Base-by-base conservation (phyloP, 2,797 vertebrate species). In the Rhinophrynus dorsalis region DNA sequence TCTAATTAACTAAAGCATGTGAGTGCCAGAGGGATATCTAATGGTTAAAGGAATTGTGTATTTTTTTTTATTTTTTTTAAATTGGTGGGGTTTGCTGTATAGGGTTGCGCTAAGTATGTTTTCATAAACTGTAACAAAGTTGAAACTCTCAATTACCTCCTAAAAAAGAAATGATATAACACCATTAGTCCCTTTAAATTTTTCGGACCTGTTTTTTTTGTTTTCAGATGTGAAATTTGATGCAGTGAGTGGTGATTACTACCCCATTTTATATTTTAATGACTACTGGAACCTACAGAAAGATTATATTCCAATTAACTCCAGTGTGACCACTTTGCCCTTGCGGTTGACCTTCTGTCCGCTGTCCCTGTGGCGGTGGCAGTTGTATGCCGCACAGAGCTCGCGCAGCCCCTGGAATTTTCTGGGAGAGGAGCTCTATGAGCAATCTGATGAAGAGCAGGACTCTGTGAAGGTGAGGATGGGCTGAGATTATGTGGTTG, bases 241-340 rank as follows among this genome's bases (percentile, higher is more conserved):
- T 0, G 93, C 95, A 0, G 92, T 98, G 55, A 98, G 96, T 0
- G 96, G 96, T 0, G 96, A 98, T 76, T 98, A 98, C 81, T 98
- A 94, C 78, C 96, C 96, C 40, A 97, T 98, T 13, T 85, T 98
- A 15, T 98, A 97, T 83, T 97, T 97, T 87, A 98, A 98, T 0
- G 96, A 98, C 78, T 98, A 98, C 90, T 98, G 96, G 96, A 98
- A 98, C 87, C 92, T 98, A 73, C 96, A 98, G 87, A 96, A 95
- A 80, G 96, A 98, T 21, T 96, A 97, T 67, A 96, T 91, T 77
- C 91, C 95, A 54, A 91, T 98, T 78, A 98, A 98, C 0, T 91
- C 93, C 2, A 92, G 86, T 1, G 82, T 97, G 75, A 80, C 77
- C 23, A 83, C 79, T 45, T 85, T 98, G 29, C 95, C 96, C 0